phyloP scores from a whole-genome alignment of 2,113 vertebrate species.

The Naja naja region DNA sequence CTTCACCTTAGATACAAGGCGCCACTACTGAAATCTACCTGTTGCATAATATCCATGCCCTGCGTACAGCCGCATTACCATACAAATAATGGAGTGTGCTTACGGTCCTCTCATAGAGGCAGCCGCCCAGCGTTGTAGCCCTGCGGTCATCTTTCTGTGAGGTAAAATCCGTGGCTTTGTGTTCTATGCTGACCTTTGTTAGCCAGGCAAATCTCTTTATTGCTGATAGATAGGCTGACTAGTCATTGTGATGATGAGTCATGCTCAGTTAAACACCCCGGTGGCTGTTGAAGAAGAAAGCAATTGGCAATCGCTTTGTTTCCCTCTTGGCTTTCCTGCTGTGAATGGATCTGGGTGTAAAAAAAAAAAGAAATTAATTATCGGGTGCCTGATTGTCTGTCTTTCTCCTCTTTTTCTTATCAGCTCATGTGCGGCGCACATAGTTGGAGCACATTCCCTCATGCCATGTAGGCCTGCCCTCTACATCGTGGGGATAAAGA shows the following conservation, averaged over 20 bases:
- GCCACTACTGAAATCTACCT: neutral
- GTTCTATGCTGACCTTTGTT: neutral
- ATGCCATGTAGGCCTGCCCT: neutral
- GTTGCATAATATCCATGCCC: neutral
- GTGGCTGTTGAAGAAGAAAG: conserved; percentile 11
- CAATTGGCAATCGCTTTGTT: neutral
- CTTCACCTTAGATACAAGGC: neutral
- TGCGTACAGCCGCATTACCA: neutral
- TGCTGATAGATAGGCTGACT: neutral
- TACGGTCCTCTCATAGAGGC: neutral
- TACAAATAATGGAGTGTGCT: neutral
- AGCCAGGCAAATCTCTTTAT: conserved; percentile 3
- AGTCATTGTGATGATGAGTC: neutral
- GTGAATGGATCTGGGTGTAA: conserved; percentile 9
- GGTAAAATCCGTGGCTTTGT: neutral
- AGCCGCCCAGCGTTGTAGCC: neutral
- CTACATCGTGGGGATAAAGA: neutral
- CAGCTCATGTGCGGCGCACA: neutral
- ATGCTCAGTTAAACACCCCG: neutral
- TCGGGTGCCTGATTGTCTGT: neutral
- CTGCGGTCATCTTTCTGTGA: neutral
- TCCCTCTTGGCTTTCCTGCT: neutral
- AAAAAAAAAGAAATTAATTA: conserved; percentile 1
- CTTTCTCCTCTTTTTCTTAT: neutral
- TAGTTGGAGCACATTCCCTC: neutral